A percentile compares a stretch with the other conserved stretches of the same genome.
Evolutionary conservation across 2,888 invertebrate species (phyloP).

Genomic region (Phyllotreta cruciferae): DNA sequence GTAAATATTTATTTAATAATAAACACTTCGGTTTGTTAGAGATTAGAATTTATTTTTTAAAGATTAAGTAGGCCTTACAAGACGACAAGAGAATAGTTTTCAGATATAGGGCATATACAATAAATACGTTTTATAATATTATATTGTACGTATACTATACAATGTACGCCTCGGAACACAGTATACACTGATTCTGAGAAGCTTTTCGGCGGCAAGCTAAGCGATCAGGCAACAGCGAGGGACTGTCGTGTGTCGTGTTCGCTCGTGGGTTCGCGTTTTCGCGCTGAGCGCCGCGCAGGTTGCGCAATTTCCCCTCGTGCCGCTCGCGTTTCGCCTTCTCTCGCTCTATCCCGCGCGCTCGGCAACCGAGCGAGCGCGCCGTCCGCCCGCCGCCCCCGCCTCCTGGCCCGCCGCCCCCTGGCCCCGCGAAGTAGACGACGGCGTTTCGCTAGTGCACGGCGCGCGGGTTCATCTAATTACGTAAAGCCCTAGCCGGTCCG

Average conservation of each 20-base stretch:
- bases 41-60: not conserved
- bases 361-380: constrained; percentile 24
- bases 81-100: constrained; percentile 26
- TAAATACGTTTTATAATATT: constrained; percentile 29
- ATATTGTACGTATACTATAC: constrained; percentile 43
- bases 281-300: constrained; percentile 47
- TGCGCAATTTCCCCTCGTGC: constrained; percentile 55
- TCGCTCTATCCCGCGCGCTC: constrained; percentile 19
- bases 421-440: constrained; percentile 25
- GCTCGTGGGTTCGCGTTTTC: constrained; percentile 58
- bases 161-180: constrained; percentile 58
- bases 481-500: constrained; percentile 46
- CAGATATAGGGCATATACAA: constrained; percentile 23
- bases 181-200: constrained; percentile 57
- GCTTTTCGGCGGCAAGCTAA: constrained; percentile 62
- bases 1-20: constrained; percentile 9
- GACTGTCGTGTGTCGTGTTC: constrained; percentile 59
- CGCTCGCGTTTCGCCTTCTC: constrained; percentile 30
- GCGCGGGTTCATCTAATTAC: constrained; percentile 47
- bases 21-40: constrained; percentile 25
- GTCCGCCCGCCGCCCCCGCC: constrained; percentile 38
- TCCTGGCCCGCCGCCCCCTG: constrained; percentile 33
- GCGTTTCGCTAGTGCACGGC: constrained; percentile 25
- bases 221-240: constrained; percentile 62
- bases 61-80: constrained; percentile 26